Evolutionary conservation across 2,888 invertebrate genomes (phyloP), one percentile per base, ranked within the genome.

Genomic region (Harmothoe impar): DNA sequence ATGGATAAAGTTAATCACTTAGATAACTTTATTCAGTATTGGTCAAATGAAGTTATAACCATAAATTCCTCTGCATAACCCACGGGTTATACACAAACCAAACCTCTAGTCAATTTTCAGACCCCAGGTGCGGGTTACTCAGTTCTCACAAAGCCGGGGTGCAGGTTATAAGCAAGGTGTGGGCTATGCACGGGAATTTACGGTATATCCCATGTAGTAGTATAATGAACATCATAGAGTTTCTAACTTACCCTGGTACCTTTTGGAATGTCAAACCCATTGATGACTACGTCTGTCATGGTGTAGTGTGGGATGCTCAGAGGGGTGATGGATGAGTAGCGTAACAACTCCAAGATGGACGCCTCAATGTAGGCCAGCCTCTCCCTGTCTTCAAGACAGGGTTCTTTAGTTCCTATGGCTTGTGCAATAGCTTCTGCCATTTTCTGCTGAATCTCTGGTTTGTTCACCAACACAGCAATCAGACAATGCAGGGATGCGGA

Each of bases 181-280:
- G n/a, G n/a, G n/a, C n/a, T n/a, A n/a, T n/a, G n/a, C n/a, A n/a
- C n/a, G n/a, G n/a, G n/a, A n/a, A n/a, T n/a, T n/a, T n/a, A n/a
- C n/a, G n/a, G n/a, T n/a, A n/a, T n/a, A n/a, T n/a, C n/a, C n/a
- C n/a, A n/a, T n/a, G n/a, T n/a, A n/a, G n/a, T n/a, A n/a, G n/a
- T n/a, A n/a, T n/a, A n/a, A n/a, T n/a, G n/a, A n/a, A n/a, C n/a
- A n/a, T n/a, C n/a, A n/a, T n/a, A n/a, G n/a, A n/a, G 54, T 15
- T 52, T 15, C 17, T 52, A 17, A 72, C 25, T 29, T 1, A 72
- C 72, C 31, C 17, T 0, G 0, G 72, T 72, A 29, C 25, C 72
- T 25, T 72, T 72, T 29, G 72, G 72, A 15, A 72, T 72, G 29
- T 72, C 72, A 72, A 15, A 72, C 15, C 72, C 72, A 72, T 72